Evolutionary conservation across 2,113 vertebrate species (phyloP), one percentile per base, ranked within the genome.

Genomic region (Okapia johnstoni): DNA sequence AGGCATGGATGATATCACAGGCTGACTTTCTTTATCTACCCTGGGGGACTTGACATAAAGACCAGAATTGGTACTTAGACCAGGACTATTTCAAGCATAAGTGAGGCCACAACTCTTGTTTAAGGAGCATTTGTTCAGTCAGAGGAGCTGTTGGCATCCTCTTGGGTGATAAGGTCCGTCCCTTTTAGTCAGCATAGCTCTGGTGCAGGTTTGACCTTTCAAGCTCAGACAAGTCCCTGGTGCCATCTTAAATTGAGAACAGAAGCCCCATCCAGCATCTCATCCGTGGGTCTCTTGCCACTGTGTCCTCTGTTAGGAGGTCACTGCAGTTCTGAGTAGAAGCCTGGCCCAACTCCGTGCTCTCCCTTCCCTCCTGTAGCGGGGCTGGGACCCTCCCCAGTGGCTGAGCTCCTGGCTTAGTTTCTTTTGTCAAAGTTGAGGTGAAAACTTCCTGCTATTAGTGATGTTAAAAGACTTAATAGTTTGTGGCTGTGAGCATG

Each of bases 401-500:
- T 70, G 25, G 33, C 90, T 60, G 63, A 92, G 88, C 81, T 96
- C 85, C 79, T 96, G 88, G 85, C 93, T 97, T 97, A 88, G 52
- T 93, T 94, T 95, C 54, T 94, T 94, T 97, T 76, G 66, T 97
- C 85, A 83, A 58, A 84, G 54, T 85, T 66, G 54, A 36, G 9
- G 77, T 43, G 66, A 85, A 96, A 66, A 63, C 63, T 83, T 86
- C 40, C 70, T 86, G 57, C 50, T 83, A 9, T 61, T 90, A 81
- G 58, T 92, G 80, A 33, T 90, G 46, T 84, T 88, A 77, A 50
- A 93, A 61, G 85, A 91, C 94, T 63, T 73, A 81, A 81, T 52
- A 14, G 1, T 84, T 80, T 96, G 60, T 90, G 52, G 52, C 48
- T 52, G 6, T 95, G 84, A 80, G 46, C 87, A 57, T 92, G 85